Base-by-base conservation (phyloP, 2,888 invertebrate species). In the Eupithecia inturbata region DNA sequence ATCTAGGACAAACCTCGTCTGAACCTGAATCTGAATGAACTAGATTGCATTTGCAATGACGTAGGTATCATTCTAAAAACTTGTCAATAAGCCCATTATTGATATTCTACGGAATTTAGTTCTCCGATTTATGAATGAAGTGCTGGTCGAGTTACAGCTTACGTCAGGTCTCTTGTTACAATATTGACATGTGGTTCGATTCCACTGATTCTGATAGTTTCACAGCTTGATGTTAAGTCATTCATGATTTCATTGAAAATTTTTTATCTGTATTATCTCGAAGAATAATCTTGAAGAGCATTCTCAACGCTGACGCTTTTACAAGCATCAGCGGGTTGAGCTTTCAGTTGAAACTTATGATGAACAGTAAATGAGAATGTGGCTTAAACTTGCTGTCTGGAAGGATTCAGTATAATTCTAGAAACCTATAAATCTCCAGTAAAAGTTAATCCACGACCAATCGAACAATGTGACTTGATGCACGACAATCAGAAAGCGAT, bases 71-170 rank as follows among this genome's bases (percentile, higher is more conserved):
- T 68, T 71, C 60, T 41, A 62, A 33, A 67, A 60, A 71, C 39
- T 31, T 72, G 64, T 36, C 53, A 67, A 64, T 73, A 73, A 57
- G 14, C 45, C 49, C 14, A 33, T 41, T 63, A 67, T 63, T 69
- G 67, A 62, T 62, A 70, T 68, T 75, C 67, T 75, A 73, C 5
- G 63, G 75, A 75, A 77, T 78, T 74, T 72, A 41, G 73, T 72
- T 73, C 41, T 77, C 74, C 75, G 74, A 75, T 78, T 79, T 69
- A 80, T 80, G 80, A 80, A 80, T 79, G 80, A 78, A 80, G 60
- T 19, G 67, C 62, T 60, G 76, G 62, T 80, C 78, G 62, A 45
- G 64, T 80, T 79, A 66, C 79, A 57, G 79, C 74, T 71, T 73
- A 73, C 80, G 80, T 79, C 79, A 77, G 72, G 73, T 39, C 71